Conservation (phyloP, 1,140 invertebrate genomes). For the Macrostomum lignano region DNA sequence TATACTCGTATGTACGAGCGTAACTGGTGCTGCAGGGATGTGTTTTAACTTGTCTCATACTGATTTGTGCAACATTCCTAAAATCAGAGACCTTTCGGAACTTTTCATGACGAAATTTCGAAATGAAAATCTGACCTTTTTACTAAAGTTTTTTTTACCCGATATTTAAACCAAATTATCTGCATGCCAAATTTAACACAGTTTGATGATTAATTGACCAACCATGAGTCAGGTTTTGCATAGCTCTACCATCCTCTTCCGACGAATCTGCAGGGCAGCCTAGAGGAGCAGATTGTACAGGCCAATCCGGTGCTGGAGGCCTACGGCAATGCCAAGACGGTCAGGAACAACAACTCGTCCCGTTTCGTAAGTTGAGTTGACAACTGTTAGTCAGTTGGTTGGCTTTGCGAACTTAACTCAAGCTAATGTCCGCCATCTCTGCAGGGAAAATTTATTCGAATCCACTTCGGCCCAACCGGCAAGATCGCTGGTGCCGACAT, state of each 20-base stretch:
- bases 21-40: too few species aligned
- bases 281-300: slow-evolving; percentile 39
- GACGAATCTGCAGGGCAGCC: slow-evolving; percentile 13
- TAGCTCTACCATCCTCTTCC: neutral
- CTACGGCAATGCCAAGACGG: slow-evolving; percentile 36
- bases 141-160: neutral
- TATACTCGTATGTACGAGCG: too few species aligned
- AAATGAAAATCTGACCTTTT: neutral
- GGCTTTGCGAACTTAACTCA: neutral
- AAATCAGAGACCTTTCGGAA: too few species aligned
- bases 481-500: slow-evolving; percentile 99
- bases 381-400: neutral
- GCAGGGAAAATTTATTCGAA: slow-evolving; percentile 88
- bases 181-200: too few species aligned
- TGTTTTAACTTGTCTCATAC: too few species aligned
- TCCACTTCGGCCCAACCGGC: slow-evolving; percentile 90
- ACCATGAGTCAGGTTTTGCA: neutral
- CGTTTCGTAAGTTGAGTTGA: slow-evolving; percentile 28
- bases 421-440: slow-evolving; percentile 6
- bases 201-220: too few species aligned
- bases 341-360: slow-evolving; percentile 36
- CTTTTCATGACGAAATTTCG: too few species aligned
- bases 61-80: too few species aligned
- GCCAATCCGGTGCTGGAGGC: slow-evolving; percentile 33
- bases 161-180: too few species aligned